phyloP scores from a whole-genome alignment of 2,797 vertebrate species.

The Syngnathus rostellatus region DNA sequence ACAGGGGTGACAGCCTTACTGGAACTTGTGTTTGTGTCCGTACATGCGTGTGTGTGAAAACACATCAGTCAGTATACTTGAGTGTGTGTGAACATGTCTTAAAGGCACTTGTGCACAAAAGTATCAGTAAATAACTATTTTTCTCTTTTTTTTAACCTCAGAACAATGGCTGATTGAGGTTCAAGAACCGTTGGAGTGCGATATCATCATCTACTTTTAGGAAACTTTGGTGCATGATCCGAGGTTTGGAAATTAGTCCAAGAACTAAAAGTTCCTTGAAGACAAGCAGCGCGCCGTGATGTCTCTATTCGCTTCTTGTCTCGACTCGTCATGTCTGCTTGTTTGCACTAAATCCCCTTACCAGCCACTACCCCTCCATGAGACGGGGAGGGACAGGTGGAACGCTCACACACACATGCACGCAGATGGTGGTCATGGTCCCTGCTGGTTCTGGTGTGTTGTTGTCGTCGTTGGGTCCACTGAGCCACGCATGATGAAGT shows the following conservation, averaged over 20 bases:
- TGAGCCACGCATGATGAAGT: conserved; percentile 65
- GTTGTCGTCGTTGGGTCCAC: conserved; percentile 57
- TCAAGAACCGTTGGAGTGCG: too few species aligned
- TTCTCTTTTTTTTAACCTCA: too few species aligned
- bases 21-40: background rate
- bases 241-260: background rate
- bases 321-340: background rate
- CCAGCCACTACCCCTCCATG: conserved; percentile 35
- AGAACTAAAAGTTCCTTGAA: background rate
- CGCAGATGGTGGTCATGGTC: conserved; percentile 67
- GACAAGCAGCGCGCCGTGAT: background rate
- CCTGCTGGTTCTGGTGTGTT: conserved; percentile 61
- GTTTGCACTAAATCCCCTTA: conserved; percentile 42
- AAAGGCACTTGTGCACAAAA: background rate
- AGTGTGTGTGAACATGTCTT: background rate
- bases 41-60: background rate
- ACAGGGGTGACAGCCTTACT: background rate
- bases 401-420: conserved; percentile 33
- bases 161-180: too few species aligned
- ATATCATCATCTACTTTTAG: background rate
- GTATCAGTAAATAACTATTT: background rate
- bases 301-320: background rate
- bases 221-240: background rate
- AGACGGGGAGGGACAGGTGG: conserved; percentile 56
- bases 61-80: background rate